Percentiles rank a stretch among this genome's conserved stretches.
phyloP scores from a whole-genome alignment of 2,113 vertebrate genomes.

The Hystrix brachyura region DNA sequence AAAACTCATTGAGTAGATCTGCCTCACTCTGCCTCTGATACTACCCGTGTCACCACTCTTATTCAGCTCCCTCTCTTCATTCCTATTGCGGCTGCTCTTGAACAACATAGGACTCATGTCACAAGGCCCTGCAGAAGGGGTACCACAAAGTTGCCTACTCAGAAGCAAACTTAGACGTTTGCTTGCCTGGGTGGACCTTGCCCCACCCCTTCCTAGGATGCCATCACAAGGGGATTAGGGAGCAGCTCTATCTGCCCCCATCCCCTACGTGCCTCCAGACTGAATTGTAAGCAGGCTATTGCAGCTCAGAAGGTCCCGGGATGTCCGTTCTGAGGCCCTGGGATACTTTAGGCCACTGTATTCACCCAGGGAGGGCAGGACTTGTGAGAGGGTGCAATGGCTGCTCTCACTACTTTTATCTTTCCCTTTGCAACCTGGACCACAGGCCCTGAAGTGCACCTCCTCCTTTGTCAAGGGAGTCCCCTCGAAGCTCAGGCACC shows the following conservation, averaged over 20 bases:
- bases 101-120: neutral
- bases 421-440: neutral
- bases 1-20: neutral
- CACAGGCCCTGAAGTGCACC: neutral
- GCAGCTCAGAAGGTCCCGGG: neutral
- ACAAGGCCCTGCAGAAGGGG: neutral
- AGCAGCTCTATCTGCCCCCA: neutral
- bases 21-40: neutral
- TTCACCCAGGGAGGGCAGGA: neutral
- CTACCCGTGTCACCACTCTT: neutral
- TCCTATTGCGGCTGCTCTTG: neutral
- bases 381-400: neutral
- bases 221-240: neutral
- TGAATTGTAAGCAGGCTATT: neutral
- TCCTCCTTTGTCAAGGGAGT: neutral
- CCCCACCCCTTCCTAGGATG: no score
- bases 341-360: neutral
- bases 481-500: neutral
- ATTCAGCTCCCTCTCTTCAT: neutral
- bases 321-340: neutral
- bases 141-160: neutral
- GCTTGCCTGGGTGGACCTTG: neutral
- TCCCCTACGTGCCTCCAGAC: neutral
- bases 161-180: neutral
- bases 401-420: neutral